These are phyloP conservation scores for Tursiops truncatus DNA, from an alignment of 2,113 vertebrate species.

Conservation along the genomic window DNA sequence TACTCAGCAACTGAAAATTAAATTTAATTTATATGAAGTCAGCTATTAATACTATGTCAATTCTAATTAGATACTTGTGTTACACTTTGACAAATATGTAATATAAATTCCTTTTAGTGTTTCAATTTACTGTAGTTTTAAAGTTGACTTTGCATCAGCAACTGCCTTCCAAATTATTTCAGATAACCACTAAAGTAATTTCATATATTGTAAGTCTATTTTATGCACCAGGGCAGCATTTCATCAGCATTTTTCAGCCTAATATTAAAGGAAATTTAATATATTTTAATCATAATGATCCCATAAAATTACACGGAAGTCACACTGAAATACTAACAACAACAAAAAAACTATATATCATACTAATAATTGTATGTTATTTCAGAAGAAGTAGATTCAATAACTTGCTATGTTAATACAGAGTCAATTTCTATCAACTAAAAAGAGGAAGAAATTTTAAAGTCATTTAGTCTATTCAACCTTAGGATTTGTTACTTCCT, in stretches of 20 bases:
- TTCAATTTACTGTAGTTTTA: conserved; percentile 48
- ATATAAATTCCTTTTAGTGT: conserved; percentile 14
- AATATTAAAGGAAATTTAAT: conserved; percentile 25
- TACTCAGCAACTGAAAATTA: conserved; percentile 32
- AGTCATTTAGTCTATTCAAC: conserved; percentile 18
- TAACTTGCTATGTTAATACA: conserved; percentile 27
- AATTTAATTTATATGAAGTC: conserved; percentile 43
- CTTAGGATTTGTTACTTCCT: not conserved
- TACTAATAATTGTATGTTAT: not conserved
- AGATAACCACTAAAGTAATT: conserved; percentile 42
- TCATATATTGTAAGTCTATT: conserved; percentile 8
- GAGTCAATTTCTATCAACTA: conserved; percentile 1
- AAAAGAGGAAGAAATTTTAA: conserved; percentile 7
- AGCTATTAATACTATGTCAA: conserved; percentile 15
- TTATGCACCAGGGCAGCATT: not conserved
- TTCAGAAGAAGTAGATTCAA: conserved; percentile 20
- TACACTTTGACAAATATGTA: not conserved
- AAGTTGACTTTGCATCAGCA: conserved; percentile 45
- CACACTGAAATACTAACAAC: conserved; percentile 9
- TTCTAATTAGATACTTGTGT: conserved; percentile 17
- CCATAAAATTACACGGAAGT: not conserved
- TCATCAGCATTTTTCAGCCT: not conserved
- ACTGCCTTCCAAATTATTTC: conserved; percentile 56
- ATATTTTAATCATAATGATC: conserved; percentile 30
- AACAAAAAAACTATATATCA: not conserved